Conservation (phyloP, 2,888 invertebrate genomes). For the Amphiduros pacificus region DNA sequence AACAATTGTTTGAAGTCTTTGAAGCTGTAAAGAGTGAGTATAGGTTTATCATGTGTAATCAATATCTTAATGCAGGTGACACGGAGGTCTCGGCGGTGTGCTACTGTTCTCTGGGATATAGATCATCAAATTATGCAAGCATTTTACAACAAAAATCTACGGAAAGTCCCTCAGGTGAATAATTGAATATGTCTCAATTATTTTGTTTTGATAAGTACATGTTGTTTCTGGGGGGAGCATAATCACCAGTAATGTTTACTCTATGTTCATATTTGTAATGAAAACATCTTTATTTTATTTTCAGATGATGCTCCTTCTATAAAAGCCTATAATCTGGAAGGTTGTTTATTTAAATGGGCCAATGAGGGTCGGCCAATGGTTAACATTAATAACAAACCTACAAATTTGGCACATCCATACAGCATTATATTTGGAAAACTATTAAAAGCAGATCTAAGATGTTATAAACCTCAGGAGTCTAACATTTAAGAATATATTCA, state of each 20-base stretch:
- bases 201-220: too few relatives aligned
- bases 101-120: constrained; percentile 54
- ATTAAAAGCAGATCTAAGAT: constrained; percentile 37
- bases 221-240: too few relatives aligned
- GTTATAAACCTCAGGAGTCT: too few relatives aligned
- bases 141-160: too few relatives aligned
- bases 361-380: constrained; percentile 53
- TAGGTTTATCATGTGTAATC: too few relatives aligned
- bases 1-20: too few relatives aligned
- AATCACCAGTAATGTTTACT: too few relatives aligned
- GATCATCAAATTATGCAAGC: constrained; percentile 47
- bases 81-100: constrained; percentile 37
- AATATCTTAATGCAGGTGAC: too few relatives aligned
- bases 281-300: not conserved
- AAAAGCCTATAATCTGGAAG: constrained; percentile 49
- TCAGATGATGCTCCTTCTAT: constrained; percentile 5
- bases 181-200: too few relatives aligned
- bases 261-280: not conserved
- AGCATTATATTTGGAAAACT: constrained; percentile 50
- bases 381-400: constrained; percentile 33
- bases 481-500: too few relatives aligned
- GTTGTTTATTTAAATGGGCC: constrained; percentile 56
- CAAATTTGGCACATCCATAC: constrained; percentile 49
- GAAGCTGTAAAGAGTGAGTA: too few relatives aligned
- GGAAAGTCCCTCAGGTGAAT: too few relatives aligned